A percentile compares a stretch with the other conserved stretches of the same genome.
Conservation (phyloP, 2,797 vertebrate species). For the Catostomus latipinnis region DNA sequence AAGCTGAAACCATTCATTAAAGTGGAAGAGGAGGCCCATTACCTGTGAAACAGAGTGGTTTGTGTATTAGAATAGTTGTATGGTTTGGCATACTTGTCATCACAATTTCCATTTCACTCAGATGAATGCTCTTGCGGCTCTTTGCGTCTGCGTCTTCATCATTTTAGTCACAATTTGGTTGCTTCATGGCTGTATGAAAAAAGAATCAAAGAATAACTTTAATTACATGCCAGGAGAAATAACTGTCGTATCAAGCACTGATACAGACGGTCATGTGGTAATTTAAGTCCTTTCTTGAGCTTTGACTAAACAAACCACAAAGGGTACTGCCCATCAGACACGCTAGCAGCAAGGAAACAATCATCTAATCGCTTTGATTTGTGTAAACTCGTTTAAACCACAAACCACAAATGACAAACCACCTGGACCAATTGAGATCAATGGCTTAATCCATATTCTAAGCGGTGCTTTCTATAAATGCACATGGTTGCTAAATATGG, state of each 20-base stretch:
- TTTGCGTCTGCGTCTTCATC: slow-evolving; percentile 64
- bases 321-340: slow-evolving; percentile 62
- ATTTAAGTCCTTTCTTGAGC: slow-evolving; percentile 71
- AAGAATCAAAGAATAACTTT: slow-evolving; percentile 59
- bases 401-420: slow-evolving; percentile 66
- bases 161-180: slow-evolving; percentile 68
- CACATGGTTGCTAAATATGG: slow-evolving; percentile 70
- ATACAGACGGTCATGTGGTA: slow-evolving; percentile 66
- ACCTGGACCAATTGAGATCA: slow-evolving; percentile 69
- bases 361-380: slow-evolving; percentile 70
- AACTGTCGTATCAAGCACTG: slow-evolving; percentile 47
- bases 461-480: slow-evolving; percentile 65
- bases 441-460: slow-evolving; percentile 73
- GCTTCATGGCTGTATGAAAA: slow-evolving; percentile 71
- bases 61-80: slow-evolving; percentile 66
- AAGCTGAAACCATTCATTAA: slow-evolving; percentile 57
- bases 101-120: slow-evolving; percentile 70
- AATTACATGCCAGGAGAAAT: slow-evolving; percentile 63
- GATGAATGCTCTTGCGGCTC: slow-evolving; percentile 70
- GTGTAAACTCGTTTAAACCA: slow-evolving; percentile 69
- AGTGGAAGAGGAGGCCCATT: slow-evolving; percentile 57
- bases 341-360: slow-evolving; percentile 65
- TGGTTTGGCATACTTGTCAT: slow-evolving; percentile 66
- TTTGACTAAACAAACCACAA: slow-evolving; percentile 67
- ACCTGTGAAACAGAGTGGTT: slow-evolving; percentile 57